Percentiles rank a stretch among this genome's conserved stretches.
These are phyloP conservation scores for Oreochromis aureus DNA, from an alignment of 2,113 vertebrate genomes.

Conservation along the genomic window DNA sequence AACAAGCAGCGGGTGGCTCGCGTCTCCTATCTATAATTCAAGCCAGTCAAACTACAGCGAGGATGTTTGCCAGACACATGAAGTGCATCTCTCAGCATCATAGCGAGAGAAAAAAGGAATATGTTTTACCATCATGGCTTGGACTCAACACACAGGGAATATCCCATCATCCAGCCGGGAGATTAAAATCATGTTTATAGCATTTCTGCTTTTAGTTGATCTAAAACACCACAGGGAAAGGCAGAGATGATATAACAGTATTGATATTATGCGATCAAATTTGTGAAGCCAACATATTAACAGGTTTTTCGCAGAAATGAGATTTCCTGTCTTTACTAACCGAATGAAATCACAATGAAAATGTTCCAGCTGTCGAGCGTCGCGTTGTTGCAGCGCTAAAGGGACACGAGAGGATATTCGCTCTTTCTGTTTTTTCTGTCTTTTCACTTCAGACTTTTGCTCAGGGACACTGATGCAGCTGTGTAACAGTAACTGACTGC, in stretches of 20 bases:
- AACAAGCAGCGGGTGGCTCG: constrained; percentile 58
- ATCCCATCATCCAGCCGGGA: background rate
- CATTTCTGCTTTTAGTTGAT: constrained; percentile 7
- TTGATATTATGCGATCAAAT: background rate
- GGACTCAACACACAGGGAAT: constrained; percentile 1
- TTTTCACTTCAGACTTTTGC: background rate
- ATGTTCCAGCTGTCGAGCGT: background rate
- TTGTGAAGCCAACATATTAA: background rate
- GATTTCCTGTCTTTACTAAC: background rate
- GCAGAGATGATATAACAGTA: background rate
- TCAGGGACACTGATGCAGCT: constrained; percentile 42
- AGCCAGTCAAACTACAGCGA: constrained; percentile 47
- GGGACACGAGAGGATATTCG: background rate
- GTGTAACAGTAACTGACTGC: constrained; percentile 34
- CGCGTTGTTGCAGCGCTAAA: background rate
- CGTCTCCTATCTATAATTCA: constrained; percentile 60
- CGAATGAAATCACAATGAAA: background rate
- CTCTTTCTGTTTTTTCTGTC: background rate
- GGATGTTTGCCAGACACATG: constrained; percentile 46
- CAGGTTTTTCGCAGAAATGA: background rate
- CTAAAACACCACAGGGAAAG: background rate
- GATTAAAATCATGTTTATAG: constrained; percentile 8
- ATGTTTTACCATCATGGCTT: constrained; percentile 6
- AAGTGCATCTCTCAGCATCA: constrained; percentile 16
- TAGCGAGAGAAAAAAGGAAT: background rate